Evolutionary conservation across 2,113 vertebrate genomes (phyloP).

Genomic region (Falco punctatus): DNA sequence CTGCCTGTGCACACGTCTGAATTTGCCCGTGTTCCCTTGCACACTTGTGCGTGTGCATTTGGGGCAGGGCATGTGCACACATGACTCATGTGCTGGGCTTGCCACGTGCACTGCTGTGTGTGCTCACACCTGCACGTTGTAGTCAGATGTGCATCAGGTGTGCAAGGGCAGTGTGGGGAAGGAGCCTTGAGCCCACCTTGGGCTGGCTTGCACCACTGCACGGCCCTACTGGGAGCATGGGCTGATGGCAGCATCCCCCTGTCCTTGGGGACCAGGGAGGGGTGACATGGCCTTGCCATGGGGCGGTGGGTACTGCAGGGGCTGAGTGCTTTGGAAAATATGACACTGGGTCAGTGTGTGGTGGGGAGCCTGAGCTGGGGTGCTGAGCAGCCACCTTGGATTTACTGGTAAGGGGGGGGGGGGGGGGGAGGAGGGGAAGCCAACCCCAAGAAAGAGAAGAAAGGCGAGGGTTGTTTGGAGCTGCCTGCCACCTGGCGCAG

Average conservation of each 20-base stretch:
- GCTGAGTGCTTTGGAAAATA: not conserved
- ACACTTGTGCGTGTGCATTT: accelerated
- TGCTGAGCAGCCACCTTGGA: not conserved
- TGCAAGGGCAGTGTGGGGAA: accelerated
- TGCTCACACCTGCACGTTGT: accelerated
- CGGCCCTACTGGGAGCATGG: accelerated
- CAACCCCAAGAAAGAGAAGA: not conserved
- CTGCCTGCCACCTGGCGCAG: constrained; percentile 74
- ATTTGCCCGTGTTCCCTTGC: not conserved
- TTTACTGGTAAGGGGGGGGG: not conserved
- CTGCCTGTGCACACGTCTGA: accelerated
- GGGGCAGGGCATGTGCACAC: accelerated
- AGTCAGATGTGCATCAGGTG: accelerated
- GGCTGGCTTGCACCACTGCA: accelerated
- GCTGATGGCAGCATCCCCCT: not conserved
- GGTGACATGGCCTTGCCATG: accelerated
- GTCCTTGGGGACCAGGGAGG: not conserved
- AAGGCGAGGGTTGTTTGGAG: not conserved
- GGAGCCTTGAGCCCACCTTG: accelerated
- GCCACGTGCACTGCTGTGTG: not conserved
- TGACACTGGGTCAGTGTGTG: not conserved
- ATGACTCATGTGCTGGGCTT: not conserved
- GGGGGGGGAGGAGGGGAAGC: not conserved
- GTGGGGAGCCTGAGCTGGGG: not conserved
- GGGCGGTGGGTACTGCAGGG: accelerated